A percentile compares a stretch with the other conserved stretches of the same genome.
Evolutionary conservation across 2,797 vertebrate species (phyloP).

Genomic region (Vultur gryphus): DNA sequence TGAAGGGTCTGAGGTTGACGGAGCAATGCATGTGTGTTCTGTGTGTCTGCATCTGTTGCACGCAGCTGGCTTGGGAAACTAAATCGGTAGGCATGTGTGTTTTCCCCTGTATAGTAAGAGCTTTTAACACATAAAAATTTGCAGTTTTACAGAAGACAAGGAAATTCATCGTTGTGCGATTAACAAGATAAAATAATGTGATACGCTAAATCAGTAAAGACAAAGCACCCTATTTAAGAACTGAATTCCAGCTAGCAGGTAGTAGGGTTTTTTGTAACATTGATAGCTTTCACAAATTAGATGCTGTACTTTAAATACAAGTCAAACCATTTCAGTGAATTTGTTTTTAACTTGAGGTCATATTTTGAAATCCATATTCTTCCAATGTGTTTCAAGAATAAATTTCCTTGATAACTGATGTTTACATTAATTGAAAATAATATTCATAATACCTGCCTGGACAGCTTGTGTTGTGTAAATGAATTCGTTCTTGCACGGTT

Average conservation of each 20-base stretch:
- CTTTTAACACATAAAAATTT: not conserved
- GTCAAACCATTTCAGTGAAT: not conserved
- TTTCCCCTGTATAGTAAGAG: not conserved
- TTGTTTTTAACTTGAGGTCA: not conserved
- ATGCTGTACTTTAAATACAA: not conserved
- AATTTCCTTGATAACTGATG: not conserved
- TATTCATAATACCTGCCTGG: not conserved
- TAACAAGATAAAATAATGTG: not conserved
- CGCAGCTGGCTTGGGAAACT: not conserved
- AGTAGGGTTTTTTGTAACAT: rapidly evolving
- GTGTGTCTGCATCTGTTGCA: not conserved
- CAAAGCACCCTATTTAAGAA: not conserved
- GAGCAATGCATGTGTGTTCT: not conserved
- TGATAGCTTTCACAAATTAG: not conserved
- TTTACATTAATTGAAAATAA: not conserved
- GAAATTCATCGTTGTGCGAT: not conserved
- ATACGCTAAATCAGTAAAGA: not conserved
- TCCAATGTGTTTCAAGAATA: not conserved
- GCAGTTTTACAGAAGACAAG: not conserved
- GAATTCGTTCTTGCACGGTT: not conserved
- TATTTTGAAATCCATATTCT: not conserved
- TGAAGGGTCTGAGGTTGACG: not conserved
- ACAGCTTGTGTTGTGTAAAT: not conserved
- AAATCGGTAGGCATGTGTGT: not conserved
- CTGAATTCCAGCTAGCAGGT: not conserved